Conservation (phyloP, 2,113 vertebrate species). For the Sorex araneus region DNA sequence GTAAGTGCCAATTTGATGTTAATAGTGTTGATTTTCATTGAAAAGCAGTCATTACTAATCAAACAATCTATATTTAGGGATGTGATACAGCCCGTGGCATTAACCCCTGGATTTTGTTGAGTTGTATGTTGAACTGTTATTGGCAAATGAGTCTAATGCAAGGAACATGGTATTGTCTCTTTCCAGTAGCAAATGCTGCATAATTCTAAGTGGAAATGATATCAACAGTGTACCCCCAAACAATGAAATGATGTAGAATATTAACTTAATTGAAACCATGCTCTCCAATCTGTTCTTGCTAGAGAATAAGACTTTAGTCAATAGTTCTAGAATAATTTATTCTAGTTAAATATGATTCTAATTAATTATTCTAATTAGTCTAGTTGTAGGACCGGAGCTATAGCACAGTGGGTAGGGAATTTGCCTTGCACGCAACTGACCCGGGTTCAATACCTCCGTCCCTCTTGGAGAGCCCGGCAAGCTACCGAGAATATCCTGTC, state of each 20-base stretch:
- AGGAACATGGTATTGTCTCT: neutral
- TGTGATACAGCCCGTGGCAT: accelerated
- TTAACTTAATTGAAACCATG: neutral
- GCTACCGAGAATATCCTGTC: too few relatives aligned
- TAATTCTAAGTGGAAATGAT: neutral
- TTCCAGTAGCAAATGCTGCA: neutral
- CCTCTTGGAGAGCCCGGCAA: too few relatives aligned
- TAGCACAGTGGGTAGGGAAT: too few relatives aligned
- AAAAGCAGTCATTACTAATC: neutral
- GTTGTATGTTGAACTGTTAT: too few relatives aligned
- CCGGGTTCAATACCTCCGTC: too few relatives aligned
- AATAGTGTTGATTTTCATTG: neutral
- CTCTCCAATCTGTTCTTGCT: constrained; percentile 17
- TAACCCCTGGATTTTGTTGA: too few relatives aligned
- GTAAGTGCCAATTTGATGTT: neutral
- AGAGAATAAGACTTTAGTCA: neutral
- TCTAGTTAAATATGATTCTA: too few relatives aligned
- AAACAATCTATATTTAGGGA: neutral
- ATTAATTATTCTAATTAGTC: too few relatives aligned
- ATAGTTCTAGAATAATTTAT: neutral
- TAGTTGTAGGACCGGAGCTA: too few relatives aligned
- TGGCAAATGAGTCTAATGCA: neutral
- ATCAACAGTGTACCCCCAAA: neutral
- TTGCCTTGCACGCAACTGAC: too few relatives aligned
- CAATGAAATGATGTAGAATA: neutral